Conservation (phyloP, 2,113 vertebrate genomes). For the Chaetura pelagica region DNA sequence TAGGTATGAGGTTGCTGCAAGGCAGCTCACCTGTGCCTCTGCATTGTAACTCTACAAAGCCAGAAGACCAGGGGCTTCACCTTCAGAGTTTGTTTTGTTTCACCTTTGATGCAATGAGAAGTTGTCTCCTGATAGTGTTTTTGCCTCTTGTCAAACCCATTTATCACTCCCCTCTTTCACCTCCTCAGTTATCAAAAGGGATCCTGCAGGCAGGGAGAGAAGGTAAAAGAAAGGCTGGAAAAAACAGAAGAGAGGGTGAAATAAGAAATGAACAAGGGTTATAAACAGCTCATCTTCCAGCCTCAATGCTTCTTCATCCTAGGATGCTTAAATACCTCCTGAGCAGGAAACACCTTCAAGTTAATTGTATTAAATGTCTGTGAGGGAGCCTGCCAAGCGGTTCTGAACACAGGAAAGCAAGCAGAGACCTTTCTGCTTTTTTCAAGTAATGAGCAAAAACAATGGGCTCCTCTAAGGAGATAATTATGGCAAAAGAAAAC, state of each 20-base stretch:
- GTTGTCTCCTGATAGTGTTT: background rate
- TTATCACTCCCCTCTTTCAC: background rate
- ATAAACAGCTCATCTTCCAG: slow-evolving; percentile 37
- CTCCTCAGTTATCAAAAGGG: background rate
- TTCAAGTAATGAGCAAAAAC: background rate
- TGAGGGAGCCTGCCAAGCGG: slow-evolving; percentile 1
- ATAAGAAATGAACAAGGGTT: slow-evolving; percentile 5
- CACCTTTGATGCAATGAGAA: background rate
- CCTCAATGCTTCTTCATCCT: slow-evolving; percentile 6
- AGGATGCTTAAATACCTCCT: slow-evolving; percentile 3
- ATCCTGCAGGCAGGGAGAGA: background rate
- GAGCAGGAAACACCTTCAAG: slow-evolving; percentile 43
- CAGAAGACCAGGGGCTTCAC: background rate
- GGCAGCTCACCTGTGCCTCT: background rate
- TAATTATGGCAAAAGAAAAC: background rate
- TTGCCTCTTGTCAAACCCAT: background rate
- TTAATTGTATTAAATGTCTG: slow-evolving; percentile 51
- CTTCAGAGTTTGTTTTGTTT: background rate
- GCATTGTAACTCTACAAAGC: background rate
- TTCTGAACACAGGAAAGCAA: slow-evolving; percentile 3
- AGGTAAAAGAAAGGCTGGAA: background rate
- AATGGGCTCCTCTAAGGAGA: background rate
- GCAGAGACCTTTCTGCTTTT: background rate
- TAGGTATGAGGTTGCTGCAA: background rate
- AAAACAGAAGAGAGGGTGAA: background rate